These are phyloP conservation scores for Dasypolia templi DNA, from an alignment of 2,888 invertebrate genomes.

Conservation along the genomic window DNA sequence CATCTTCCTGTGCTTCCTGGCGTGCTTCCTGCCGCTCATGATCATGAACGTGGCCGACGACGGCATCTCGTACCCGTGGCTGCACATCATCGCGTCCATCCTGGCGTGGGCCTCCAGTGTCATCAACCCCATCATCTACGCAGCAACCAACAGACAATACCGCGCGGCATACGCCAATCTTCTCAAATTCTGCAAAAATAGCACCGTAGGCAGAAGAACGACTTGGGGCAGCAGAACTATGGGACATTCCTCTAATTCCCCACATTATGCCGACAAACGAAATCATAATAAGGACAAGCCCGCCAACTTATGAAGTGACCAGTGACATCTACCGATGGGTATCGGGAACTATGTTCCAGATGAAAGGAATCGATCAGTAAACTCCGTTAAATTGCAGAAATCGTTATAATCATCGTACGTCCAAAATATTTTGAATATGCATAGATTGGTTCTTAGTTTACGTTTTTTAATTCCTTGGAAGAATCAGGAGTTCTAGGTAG, in stretches of 20 bases:
- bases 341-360: slow-evolving; percentile 21
- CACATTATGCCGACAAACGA: slow-evolving; percentile 84
- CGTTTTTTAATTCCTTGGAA: slow-evolving; percentile 9
- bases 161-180: slow-evolving; percentile 91
- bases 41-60: slow-evolving; percentile 97
- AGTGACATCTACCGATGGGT: slow-evolving; percentile 55
- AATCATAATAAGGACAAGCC: slow-evolving; percentile 83
- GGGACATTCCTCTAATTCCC: slow-evolving; percentile 87
- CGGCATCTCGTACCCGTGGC: slow-evolving; percentile 92
- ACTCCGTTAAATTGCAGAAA: slow-evolving; percentile 20
- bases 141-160: slow-evolving; percentile 96
- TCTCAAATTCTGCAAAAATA: slow-evolving; percentile 85
- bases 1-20: slow-evolving; percentile 96
- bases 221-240: slow-evolving; percentile 88
- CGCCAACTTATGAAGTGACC: slow-evolving; percentile 81
- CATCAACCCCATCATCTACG: slow-evolving; percentile 97
- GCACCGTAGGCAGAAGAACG: slow-evolving; percentile 80
- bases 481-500: not conserved
- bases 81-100: slow-evolving; percentile 96
- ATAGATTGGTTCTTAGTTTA: not conserved
- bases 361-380: slow-evolving; percentile 17
- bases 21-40: slow-evolving; percentile 97
- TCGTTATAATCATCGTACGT: slow-evolving; percentile 41
- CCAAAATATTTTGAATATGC: slow-evolving; percentile 35
- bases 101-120: slow-evolving; percentile 97